Evolutionary conservation across 2,888 invertebrate genomes (phyloP), one percentile per base, ranked within the genome.

Genomic region (Hedya salicella): DNA sequence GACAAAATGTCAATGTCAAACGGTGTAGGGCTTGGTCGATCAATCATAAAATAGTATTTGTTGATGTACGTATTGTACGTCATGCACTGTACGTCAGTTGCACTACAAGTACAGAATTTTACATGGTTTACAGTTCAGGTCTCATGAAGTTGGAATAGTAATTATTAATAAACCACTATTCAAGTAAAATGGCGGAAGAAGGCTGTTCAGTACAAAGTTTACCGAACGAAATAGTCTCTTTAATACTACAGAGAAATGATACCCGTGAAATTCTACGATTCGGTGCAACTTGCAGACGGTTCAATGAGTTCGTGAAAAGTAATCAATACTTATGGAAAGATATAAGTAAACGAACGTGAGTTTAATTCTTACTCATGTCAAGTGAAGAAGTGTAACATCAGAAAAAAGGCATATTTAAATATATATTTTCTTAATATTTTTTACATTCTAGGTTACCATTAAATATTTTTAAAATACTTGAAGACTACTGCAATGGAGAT

Each of bases 261-360:
- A 72, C 73, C 62, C 65, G 67, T 9, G 94, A 94, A 78, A 86
- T 94, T 48, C 67, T 93, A 13, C 89, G 87, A 75, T 93, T 94
- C 72, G 86, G 93, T 17, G 73, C 84, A 56, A 93, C 94, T 16
- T 94, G 94, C 79, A 93, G 88, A 73, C 86, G 86, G 40, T 92
- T 93, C 65, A 79, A 91, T 72, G 82, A 87, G 66, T 75, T 92
- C 57, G 82, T 94, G 1, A 81, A 79, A n/a, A 80, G 75, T 49
- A 86, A 87, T 71, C 78, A 83, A 48, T 71, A 70, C 59, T 73
- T 89, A 9, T 88, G 88, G 87, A 88, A 81, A 71, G 69, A 68
- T 9, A 79, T 81, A 66, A 77, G 81, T 19, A 79, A 74, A 69
- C 57, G 69, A 57, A 70, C 70, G 88, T 89, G 79, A 84, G 88